Conservation (phyloP, 2,888 invertebrate species). For the Tanypteryx hageni region DNA sequence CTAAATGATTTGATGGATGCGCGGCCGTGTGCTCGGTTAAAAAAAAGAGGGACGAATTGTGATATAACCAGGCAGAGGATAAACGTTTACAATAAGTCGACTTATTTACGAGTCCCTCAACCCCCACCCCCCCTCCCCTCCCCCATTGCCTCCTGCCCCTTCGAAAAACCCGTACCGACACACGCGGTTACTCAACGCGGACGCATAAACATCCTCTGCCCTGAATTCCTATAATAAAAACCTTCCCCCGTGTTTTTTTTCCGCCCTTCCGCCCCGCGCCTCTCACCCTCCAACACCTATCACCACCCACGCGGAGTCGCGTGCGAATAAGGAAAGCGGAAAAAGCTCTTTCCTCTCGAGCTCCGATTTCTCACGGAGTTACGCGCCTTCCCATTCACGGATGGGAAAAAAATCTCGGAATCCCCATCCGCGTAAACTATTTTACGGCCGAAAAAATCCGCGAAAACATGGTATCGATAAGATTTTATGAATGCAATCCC, state of each 20-base stretch:
- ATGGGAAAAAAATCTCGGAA: no score
- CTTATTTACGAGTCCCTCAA: conserved; percentile 37
- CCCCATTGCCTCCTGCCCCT: neutral
- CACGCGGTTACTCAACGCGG: neutral
- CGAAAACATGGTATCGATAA: no score
- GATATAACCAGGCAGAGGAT: neutral
- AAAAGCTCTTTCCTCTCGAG: no score
- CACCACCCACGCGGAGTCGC: neutral
- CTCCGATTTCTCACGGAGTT: no score
- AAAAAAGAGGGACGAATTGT: neutral
- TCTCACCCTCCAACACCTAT: neutral
- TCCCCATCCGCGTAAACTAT: no score
- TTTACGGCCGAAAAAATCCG: no score
- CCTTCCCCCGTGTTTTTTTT: neutral
- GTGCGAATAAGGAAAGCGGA: neutral
- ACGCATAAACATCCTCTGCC: conserved; percentile 21
- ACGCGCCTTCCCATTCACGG: no score
- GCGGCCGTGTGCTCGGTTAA: neutral
- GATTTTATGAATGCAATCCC: no score
- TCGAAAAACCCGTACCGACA: neutral
- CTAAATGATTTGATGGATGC: neutral
- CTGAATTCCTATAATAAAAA: conserved; percentile 27
- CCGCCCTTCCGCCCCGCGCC: neutral
- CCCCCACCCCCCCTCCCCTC: neutral
- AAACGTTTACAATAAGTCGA: conserved; percentile 45